Evolutionary conservation across 2,888 invertebrate genomes (phyloP), one percentile per base, ranked within the genome.

Genomic region (Amaurobius ferox): DNA sequence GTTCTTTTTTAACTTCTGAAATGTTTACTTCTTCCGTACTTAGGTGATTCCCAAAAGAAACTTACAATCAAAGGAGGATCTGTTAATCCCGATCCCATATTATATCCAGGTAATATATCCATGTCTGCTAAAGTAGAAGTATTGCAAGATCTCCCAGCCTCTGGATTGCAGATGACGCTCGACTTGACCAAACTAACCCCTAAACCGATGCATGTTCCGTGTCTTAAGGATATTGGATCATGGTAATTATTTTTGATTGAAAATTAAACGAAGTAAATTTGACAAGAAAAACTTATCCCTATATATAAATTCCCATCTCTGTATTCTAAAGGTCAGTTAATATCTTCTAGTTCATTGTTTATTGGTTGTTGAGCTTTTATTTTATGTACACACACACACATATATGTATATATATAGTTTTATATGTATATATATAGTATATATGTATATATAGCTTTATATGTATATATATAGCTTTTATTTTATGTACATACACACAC

Each of bases 71-170:
- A 55, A 26, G 23, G 32, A 3, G 85, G 85, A 0, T 39, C 66
- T 3, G 72, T 85, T 6, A 35, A 67, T 1, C 85, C 85, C 29
- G 85, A 85, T 40, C 85, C 85, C 1, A 78, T 85, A 23, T 30
- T 28, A 16, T 85, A 85, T 39, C 85, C 85, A 16, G 85, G 85
- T 55, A 85, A 78, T 67, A 9, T 85, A n/a, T 30, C 72, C 3
- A 19, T 72, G 1, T 62, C 77, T 5, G 72, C 72, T 6, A 7
- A 35, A 28, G 6, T 85, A 7, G 39, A 67, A 11, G 77, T 85
- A 7, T 1, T 68, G 5, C 40, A 77, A 28, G 77, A 78, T 39
- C 67, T 85, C 9, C 85, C 85, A 44, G 28, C 77, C 11, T 39
- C 71, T 16, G 44, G 62, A 30, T 67, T 85, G 0, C 28, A 55